These are phyloP conservation scores for Belgica antarctica DNA, from an alignment of 2,888 invertebrate species.

Conservation along the genomic window DNA sequence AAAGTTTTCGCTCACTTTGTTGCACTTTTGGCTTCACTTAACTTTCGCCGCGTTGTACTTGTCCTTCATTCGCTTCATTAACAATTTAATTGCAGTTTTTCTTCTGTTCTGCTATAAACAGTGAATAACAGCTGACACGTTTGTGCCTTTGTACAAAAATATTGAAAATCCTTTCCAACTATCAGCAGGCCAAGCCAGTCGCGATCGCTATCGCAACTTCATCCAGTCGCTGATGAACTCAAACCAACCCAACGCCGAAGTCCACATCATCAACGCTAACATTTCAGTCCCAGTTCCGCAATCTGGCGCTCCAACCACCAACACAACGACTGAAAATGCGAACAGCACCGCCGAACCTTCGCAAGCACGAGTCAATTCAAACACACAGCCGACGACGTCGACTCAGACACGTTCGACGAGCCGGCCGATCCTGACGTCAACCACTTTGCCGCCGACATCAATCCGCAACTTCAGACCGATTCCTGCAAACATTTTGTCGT, in stretches of 20 bases:
- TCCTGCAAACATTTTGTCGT: constrained; percentile 52
- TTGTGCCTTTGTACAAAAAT: too few species aligned
- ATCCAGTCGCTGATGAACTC: constrained; percentile 54
- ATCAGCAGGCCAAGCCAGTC: background rate
- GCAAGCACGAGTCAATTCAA: constrained; percentile 60
- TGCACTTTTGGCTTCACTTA: too few species aligned
- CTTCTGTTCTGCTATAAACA: too few species aligned
- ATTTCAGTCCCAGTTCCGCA: constrained; percentile 45
- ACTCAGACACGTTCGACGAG: constrained; percentile 69
- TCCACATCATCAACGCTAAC: constrained; percentile 53
- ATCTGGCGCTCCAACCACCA: constrained; percentile 46
- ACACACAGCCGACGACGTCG: constrained; percentile 67
- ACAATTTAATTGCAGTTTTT: too few species aligned
- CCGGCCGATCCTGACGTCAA: constrained; percentile 65
- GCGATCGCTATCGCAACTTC: constrained; percentile 47
- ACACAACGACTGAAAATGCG: constrained; percentile 36
- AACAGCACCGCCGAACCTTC: constrained; percentile 45
- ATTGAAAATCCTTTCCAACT: too few species aligned
- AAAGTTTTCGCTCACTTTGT: too few species aligned
- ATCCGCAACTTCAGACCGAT: constrained; percentile 53
- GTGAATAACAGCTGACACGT: too few species aligned
- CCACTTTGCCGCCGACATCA: constrained; percentile 58
- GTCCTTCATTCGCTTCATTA: too few species aligned
- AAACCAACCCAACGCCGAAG: constrained; percentile 51
- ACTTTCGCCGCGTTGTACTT: too few species aligned